A percentile compares a stretch with the other conserved stretches of the same genome.
Evolutionary conservation across 1,140 invertebrate genomes (phyloP).

Genomic region (Tribolium castaneum): DNA sequence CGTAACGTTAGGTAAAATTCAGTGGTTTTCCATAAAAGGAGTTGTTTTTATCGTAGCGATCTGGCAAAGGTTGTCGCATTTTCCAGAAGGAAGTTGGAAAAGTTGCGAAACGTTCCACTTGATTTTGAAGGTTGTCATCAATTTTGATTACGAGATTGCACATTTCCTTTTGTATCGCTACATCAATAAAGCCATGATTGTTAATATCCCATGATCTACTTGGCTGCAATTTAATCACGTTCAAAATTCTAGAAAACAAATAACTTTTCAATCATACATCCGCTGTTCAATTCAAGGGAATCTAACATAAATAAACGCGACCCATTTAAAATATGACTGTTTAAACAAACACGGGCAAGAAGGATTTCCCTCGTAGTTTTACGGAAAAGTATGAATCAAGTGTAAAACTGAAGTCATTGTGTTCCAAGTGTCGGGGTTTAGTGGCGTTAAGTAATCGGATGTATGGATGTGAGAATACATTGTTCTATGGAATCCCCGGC

Average conservation of each 20-base stretch:
- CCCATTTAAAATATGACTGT: not conserved
- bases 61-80: not conserved
- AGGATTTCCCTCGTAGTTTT: slow-evolving; percentile 7
- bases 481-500: slow-evolving; percentile 40
- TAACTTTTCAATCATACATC: not conserved
- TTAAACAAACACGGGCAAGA: not conserved
- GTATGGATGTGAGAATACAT: slow-evolving; percentile 38
- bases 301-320: slow-evolving; percentile 16
- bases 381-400: slow-evolving; percentile 10
- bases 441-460: not conserved
- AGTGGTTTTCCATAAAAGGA: slow-evolving; percentile 32
- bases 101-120: not conserved
- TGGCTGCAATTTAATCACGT: not conserved
- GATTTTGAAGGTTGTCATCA: not conserved
- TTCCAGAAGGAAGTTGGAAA: not conserved
- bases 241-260: not conserved
- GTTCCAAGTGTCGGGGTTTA: not conserved
- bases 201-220: not conserved
- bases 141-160: slow-evolving; percentile 24
- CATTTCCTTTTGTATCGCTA: slow-evolving; percentile 1
- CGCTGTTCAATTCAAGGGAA: not conserved
- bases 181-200: not conserved
- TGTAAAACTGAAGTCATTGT: not conserved
- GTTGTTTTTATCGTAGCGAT: slow-evolving; percentile 35
- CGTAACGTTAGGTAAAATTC: slow-evolving; percentile 7